A percentile compares a stretch with the other conserved stretches of the same genome.
Conservation (phyloP, 92 coral and sea anemone species). For the Isaurus tuberculatus region DNA sequence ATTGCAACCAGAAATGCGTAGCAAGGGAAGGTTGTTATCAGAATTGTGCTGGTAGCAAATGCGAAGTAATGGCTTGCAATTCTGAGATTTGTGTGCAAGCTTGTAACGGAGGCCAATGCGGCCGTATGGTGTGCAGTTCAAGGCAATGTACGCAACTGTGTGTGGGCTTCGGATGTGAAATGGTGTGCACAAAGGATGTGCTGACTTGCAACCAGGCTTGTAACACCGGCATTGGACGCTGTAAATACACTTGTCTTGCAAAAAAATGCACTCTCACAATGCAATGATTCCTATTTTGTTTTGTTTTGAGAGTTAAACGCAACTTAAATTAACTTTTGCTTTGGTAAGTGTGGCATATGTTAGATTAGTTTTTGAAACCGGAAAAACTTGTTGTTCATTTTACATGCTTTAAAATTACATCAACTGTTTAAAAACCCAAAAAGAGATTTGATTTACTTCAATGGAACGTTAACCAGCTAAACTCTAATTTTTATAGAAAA, state of each 20-base stretch:
- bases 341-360: too few species aligned
- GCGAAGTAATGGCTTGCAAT: slow-evolving; percentile 75
- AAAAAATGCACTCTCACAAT: slow-evolving; percentile 55
- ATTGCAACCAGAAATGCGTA: slow-evolving; percentile 71
- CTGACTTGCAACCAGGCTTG: slow-evolving; percentile 75
- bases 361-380: too few species aligned
- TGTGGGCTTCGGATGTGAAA: slow-evolving; percentile 74
- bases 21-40: slow-evolving; percentile 72
- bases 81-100: slow-evolving; percentile 74
- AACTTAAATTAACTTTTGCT: too few species aligned
- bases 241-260: slow-evolving; percentile 83
- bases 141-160: slow-evolving; percentile 74
- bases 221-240: slow-evolving; percentile 60
- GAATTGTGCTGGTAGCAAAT: slow-evolving; percentile 81
- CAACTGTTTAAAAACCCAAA: too few species aligned
- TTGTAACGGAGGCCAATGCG: slow-evolving; percentile 83
- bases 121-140: slow-evolving; percentile 76
- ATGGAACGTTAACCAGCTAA: too few species aligned
- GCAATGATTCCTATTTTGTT: background rate
- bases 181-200: slow-evolving; percentile 75
- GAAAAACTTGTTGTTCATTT: too few species aligned
- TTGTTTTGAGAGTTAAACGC: background rate
- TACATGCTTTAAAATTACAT: too few species aligned
- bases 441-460: too few species aligned
- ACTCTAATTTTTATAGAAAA: too few species aligned